Evolutionary conservation across 2,888 invertebrate species (phyloP), one percentile per base, ranked within the genome.

Genomic region (Cerceris rybyensis): DNA sequence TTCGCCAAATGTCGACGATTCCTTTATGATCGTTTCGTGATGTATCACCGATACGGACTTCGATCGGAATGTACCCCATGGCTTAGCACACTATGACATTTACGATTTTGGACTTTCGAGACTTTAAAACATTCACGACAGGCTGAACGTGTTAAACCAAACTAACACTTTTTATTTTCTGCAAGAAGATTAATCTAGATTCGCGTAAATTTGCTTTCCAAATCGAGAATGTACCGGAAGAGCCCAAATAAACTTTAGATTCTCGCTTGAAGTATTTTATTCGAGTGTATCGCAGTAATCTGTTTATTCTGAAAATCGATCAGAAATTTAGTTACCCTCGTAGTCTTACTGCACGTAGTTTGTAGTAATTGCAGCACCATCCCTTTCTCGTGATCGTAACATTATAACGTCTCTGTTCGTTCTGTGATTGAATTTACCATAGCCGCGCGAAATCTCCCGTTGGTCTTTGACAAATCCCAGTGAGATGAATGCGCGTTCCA

Each of bases 1-100:
- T 67, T 80, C 75, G 55, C 16, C 13, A 63, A 66, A 69, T 59
- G 69, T 72, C 57, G 16, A 55, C 11, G 46, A 41, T 28, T 72
- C 58, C 65, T 65, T 63, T 60, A 71, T 80, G 57, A 63, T 57
- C 46, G 43, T 39, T 58, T 50, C 17, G 43, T 28, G 28, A 28
- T 28, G 28, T 28, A 28, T 28, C 28, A 4, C 28, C 28, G 28
- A 2, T 28, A 28, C 28, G 28, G 28, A 28, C 28, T 28, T 28
- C 28, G 28, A 28, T 28, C 28, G 5, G 8, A 8, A 46, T 46
- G 17, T 9, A 46, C 13, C 46, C 46, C 9, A 11, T 5, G 13
- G 13, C 9, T 13, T 46, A 46, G 8, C 46, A 46, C 46, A 28
- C 28, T 2, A 5, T 46, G 46, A 46, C 46, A 46, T 46, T 46